Evolutionary conservation across 1,140 invertebrate genomes (phyloP), one percentile per base, ranked within the genome.

Genomic region (Pseudobourletiella spinata): DNA sequence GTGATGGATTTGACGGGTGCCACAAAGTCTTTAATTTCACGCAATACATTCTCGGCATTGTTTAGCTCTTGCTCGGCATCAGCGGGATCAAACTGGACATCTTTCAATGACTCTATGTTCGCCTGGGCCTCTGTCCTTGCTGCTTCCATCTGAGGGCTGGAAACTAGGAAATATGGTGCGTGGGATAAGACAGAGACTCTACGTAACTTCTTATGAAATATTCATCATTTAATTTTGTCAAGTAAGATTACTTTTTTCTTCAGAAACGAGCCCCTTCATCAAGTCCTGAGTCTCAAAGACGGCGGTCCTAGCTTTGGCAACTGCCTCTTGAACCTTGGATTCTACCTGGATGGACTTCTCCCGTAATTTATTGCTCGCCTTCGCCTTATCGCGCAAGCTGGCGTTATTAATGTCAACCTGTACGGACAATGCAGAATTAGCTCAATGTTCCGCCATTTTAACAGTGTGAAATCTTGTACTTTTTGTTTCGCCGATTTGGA

Each of bases 111-210:
- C 1, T 79, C 76, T 16, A 91, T 76, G 2, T 88, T 84, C 0
- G 80, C 73, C 61, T 86, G 77, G 0, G 88, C 90, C 71, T 91
- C 82, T 14, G 80, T 75, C 2, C 93, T 69, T 0, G 88, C 86
- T 18, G 81, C 82, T 50, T 92, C 89, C 0, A 89, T 81, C 72
- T 87, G 86, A 0, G 86, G 85, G 26, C 84, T 80, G 44, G 71
- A 26, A 39, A 65, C 57, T 56, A 61, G 24, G 62, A 1, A 11
- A 48, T 50, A 42, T 48, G n/a, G n/a, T n/a, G n/a, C n/a, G n/a
- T n/a, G n/a, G n/a, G n/a, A n/a, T n/a, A n/a, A n/a, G n/a, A n/a
- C n/a, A n/a, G n/a, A n/a, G n/a, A n/a, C n/a, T n/a, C n/a, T n/a
- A n/a, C n/a, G n/a, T n/a, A n/a, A n/a, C n/a, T n/a, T n/a, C n/a